Percentiles rank a stretch among this genome's conserved stretches.
These are phyloP conservation scores for Bradypus variegatus DNA, from an alignment of 2,797 vertebrate species.

Conservation along the genomic window DNA sequence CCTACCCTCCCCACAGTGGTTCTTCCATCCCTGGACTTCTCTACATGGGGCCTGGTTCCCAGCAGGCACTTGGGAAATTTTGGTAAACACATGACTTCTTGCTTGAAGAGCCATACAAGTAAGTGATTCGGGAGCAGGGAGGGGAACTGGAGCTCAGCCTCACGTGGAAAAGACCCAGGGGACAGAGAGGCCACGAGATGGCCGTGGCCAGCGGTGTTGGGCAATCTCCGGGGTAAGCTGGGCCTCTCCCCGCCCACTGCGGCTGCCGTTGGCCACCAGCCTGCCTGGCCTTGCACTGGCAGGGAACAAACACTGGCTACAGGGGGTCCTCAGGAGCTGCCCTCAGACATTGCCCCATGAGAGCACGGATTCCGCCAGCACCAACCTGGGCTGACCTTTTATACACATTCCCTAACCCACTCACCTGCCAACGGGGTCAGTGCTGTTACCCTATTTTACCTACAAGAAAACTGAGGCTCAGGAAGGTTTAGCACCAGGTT, in stretches of 20 bases:
- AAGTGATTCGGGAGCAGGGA: neutral
- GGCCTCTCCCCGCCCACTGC: neutral
- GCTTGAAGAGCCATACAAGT: slow-evolving; percentile 20
- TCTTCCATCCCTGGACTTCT: neutral
- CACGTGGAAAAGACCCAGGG: neutral
- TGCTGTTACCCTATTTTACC: neutral
- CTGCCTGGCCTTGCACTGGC: neutral
- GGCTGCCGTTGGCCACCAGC: neutral
- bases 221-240: neutral
- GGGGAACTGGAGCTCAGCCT: neutral
- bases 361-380: neutral
- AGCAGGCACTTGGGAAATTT: slow-evolving; percentile 27
- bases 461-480: neutral
- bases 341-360: neutral
- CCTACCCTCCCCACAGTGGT: neutral
- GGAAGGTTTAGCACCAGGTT: neutral
- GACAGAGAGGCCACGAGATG: neutral
- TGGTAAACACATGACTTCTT: neutral
- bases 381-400: neutral
- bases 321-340: neutral
- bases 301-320: neutral
- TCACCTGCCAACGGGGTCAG: neutral
- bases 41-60: neutral
- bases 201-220: neutral
- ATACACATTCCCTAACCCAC: neutral